Evolutionary conservation across 2,797 vertebrate species (phyloP), one percentile per base, ranked within the genome.

Genomic region (Echiichthys vipera): DNA sequence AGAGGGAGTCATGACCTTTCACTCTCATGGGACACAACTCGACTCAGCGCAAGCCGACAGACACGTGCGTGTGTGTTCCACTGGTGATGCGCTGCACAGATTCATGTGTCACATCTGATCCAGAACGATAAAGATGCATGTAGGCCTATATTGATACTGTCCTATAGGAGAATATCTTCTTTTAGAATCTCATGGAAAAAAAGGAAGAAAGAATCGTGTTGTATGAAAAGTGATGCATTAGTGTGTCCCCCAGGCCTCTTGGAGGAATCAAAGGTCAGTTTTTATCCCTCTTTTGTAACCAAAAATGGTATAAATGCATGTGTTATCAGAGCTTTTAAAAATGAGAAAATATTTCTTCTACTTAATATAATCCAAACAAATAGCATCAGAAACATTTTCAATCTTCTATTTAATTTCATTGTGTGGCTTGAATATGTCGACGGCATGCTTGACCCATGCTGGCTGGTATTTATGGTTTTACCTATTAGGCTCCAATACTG

Each of bases 1-100:
- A 76, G 7, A 66, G 32, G 29, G 36, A 59, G 85, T 87, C 80
- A n/a, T 71, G 89, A 91, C 87, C 92, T 88, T 45, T 84, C n/a
- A 36, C 69, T 80, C 78, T 80, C 61, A 43, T 3, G 80, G 83
- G 83, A 85, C 75, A 62, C 72, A 53, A 61, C 20, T 63, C 90
- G 91, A 88, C 84, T 82, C 39, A 27, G 13, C 84, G 87, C 87
- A 75, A 88, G 81, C 66, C 55, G 6, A 34, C 62, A 15, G 83
- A 75, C 84, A 76, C 82, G 78, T 74, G 85, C 82, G 78, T 74
- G 85, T 5, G 42, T 49, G 20, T 62, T 68, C 70, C 42, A 65
- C 47, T 24, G 22, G 27, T 20, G 18, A 36, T 13, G 11, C 1
- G 3, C 67, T 22, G 24, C 20, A 24, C 18, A 43, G 40, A 37